phyloP scores from a whole-genome alignment of 2,113 vertebrate genomes.

The Brienomyrus brachyistius region DNA sequence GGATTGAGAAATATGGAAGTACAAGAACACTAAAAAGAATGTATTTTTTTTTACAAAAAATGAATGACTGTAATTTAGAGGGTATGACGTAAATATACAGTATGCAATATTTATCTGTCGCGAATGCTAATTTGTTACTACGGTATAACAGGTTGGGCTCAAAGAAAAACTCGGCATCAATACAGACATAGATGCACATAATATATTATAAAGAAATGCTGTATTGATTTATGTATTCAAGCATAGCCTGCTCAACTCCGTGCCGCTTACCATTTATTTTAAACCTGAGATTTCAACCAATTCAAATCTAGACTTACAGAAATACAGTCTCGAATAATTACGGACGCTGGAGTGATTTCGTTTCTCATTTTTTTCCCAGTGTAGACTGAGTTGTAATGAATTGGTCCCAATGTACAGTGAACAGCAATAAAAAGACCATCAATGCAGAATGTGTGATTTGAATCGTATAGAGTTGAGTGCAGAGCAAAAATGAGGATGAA shows the following conservation, averaged over 20 bases:
- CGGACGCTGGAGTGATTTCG: background rate
- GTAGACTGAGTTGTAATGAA: background rate
- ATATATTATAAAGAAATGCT: background rate
- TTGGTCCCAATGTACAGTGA: background rate
- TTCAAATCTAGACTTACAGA: background rate
- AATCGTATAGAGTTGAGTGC: background rate
- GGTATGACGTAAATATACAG: background rate
- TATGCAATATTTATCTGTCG: background rate
- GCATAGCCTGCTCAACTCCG: background rate
- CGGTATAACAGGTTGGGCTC: background rate
- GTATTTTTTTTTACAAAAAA: background rate
- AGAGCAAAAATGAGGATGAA: background rate
- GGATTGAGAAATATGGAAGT: background rate
- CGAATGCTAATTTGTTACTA: background rate
- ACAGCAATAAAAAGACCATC: conserved; percentile 6
- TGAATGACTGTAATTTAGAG: background rate
- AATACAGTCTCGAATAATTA: background rate
- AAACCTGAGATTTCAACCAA: background rate
- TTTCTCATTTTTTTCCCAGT: background rate
- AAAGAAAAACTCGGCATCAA: background rate
- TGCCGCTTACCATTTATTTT: background rate
- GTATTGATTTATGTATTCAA: background rate
- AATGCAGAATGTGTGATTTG: background rate
- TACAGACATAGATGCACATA: background rate
- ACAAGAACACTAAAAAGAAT: background rate